Evolutionary conservation across 2,113 vertebrate genomes (phyloP), one percentile per base, ranked within the genome.

Genomic region (Alaudala cheleensis): DNA sequence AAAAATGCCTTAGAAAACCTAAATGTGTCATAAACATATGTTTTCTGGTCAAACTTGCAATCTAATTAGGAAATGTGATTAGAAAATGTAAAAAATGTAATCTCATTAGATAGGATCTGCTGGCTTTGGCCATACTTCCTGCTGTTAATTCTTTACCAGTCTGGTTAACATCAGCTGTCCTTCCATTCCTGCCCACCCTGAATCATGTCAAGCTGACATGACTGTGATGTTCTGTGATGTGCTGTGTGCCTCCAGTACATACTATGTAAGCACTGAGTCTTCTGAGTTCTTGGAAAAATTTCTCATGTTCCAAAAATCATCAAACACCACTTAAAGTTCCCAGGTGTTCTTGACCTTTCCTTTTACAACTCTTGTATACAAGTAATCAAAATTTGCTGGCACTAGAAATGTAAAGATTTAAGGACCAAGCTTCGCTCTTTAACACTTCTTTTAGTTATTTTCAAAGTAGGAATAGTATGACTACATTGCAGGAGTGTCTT

Each of bases 31-130:
- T 81, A 90, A 70, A 56, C 60, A 34, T 90, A 56, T 90, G 21
- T 92, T 94, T 92, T 86, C 56, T 78, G 76, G 54, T 62, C 72
- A 83, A 92, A 86, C 33, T 92, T 77, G 24, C 51, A 78, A 77
- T 93, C 67, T 81, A 44, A 78, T 94, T 86, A 93, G 92, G 92
- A 93, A 90, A 95, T 94, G 50, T 62, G 44, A 83, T 97, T 94
- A 94, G 72, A 92, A 92, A 93, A 97, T 74, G 39, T 94, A 78
- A 88, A 92, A 96, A 88, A 49, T 78, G 19, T 93, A 90, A 94
- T 94, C 61, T 90, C 28, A 22, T 96, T 96, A 96, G 65, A 21
- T 91, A 60, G 84, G 44, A 79, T 93, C 81, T 95, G 84, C 84
- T 92, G 71, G 71, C 50, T 77, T 93, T 90, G 64, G 39, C 67